Conservation (phyloP, 1,140 invertebrate species). For the Steinernema khuongi region DNA sequence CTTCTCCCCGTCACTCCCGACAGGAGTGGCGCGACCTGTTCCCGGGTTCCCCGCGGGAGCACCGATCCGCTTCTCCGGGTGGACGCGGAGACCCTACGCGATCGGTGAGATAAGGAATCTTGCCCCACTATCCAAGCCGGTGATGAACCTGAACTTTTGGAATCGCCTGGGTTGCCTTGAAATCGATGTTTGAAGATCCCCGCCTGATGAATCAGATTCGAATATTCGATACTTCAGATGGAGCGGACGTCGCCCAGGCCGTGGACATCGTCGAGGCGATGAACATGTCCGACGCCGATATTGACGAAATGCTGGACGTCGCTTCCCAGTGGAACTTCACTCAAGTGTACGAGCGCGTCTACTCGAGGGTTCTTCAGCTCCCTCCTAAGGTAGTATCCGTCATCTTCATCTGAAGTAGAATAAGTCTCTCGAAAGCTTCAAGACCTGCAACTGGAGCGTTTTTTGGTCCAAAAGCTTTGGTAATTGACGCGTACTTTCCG, state of each 20-base stretch:
- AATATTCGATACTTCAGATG: background rate
- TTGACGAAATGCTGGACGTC: background rate
- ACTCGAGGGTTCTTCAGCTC: background rate
- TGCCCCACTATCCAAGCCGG: too few relatives aligned
- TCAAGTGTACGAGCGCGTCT: background rate
- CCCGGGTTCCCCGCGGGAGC: background rate
- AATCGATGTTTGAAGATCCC: too few relatives aligned
- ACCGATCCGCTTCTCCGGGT: background rate
- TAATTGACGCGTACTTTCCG: too few relatives aligned
- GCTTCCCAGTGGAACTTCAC: background rate
- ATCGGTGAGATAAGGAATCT: too few relatives aligned
- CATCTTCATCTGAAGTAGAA: background rate
- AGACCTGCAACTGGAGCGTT: too few relatives aligned
- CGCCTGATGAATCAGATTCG: background rate
- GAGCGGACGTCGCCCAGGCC: background rate
- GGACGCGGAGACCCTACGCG: background rate
- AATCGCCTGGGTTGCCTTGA: too few relatives aligned
- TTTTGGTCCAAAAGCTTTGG: too few relatives aligned
- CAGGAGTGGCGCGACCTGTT: background rate
- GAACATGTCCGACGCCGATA: background rate
- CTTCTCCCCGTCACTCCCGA: background rate
- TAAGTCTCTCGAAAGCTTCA: too few relatives aligned
- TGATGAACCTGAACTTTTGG: too few relatives aligned
- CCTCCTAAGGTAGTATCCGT: background rate
- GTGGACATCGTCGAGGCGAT: background rate